Evolutionary conservation across 2,888 invertebrate genomes (phyloP).

Genomic region (Drosophila nr. medialis): DNA sequence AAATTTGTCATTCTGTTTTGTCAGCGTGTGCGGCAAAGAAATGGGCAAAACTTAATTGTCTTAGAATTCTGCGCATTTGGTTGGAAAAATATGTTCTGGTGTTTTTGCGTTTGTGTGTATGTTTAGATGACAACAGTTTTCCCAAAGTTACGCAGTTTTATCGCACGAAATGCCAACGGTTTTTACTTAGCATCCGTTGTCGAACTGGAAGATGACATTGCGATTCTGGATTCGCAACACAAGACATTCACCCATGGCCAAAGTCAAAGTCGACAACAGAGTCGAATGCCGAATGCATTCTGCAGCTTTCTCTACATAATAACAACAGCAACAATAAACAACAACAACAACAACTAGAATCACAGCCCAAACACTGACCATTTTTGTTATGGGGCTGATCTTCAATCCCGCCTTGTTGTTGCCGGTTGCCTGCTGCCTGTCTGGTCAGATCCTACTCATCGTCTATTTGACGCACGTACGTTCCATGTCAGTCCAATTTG

Average conservation of each 20-base stretch:
- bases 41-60: constrained; percentile 66
- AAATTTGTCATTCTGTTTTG: constrained; percentile 60
- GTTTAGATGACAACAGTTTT: constrained; percentile 55
- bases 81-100: constrained; percentile 16
- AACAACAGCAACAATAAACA: constrained; percentile 3
- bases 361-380: constrained; percentile 40
- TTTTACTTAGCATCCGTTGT: constrained; percentile 69
- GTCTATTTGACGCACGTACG: constrained; percentile 77
- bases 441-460: constrained; percentile 74
- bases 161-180: constrained; percentile 75
- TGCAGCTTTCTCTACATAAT: constrained; percentile 53
- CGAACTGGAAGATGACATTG: constrained; percentile 74
- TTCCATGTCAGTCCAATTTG: constrained; percentile 78
- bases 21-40: constrained; percentile 50
- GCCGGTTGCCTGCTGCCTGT: constrained; percentile 12
- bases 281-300: constrained; percentile 39
- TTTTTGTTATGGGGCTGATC: constrained; percentile 55
- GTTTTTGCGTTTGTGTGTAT: constrained; percentile 3
- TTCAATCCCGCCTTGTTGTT: constrained; percentile 48
- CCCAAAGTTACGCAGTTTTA: constrained; percentile 59
- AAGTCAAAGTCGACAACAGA: constrained; percentile 32
- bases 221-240: constrained; percentile 42
- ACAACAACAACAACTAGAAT: not conserved
- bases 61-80: constrained; percentile 59
- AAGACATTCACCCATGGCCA: constrained; percentile 72